A percentile compares a stretch with the other conserved stretches of the same genome.
phyloP scores from a whole-genome alignment of 2,113 vertebrate genomes.

The Amphiprion percula region DNA sequence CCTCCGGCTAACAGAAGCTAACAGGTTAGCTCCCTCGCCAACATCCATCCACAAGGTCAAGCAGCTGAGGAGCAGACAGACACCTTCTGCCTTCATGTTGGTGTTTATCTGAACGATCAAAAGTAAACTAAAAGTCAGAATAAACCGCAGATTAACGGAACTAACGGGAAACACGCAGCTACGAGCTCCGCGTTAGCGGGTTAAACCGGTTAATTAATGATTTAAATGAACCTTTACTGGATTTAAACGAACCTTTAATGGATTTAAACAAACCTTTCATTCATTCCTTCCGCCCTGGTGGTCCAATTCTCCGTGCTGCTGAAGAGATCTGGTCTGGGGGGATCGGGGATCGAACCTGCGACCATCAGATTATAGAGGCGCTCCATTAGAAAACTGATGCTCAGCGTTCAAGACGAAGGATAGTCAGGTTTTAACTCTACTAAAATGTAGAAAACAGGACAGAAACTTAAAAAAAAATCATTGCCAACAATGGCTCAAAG shows the following conservation, averaged over 20 bases:
- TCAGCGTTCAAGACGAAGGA: too few relatives aligned
- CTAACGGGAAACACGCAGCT: background rate
- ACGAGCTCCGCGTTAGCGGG: background rate
- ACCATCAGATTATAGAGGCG: background rate
- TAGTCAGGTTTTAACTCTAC: too few relatives aligned
- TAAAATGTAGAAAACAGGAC: too few relatives aligned
- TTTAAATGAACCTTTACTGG: too few relatives aligned
- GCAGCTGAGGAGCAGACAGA: background rate
- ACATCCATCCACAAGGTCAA: conserved; percentile 57
- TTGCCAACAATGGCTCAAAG: too few relatives aligned
- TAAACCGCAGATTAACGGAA: background rate
- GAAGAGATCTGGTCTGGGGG: background rate
- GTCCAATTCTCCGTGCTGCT: too few relatives aligned
- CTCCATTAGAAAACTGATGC: background rate
- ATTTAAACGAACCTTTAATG: too few relatives aligned
- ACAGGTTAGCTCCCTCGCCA: conserved; percentile 26
- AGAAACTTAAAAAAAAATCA: too few relatives aligned
- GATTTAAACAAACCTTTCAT: too few relatives aligned
- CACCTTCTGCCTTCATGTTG: background rate
- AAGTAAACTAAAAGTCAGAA: background rate
- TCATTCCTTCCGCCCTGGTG: too few relatives aligned
- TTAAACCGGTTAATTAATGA: too few relatives aligned
- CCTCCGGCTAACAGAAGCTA: conserved; percentile 12
- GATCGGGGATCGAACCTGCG: background rate
- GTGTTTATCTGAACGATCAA: background rate